Base-by-base conservation (phyloP, 2,113 vertebrate genomes). In the Xyrauchen texanus region DNA sequence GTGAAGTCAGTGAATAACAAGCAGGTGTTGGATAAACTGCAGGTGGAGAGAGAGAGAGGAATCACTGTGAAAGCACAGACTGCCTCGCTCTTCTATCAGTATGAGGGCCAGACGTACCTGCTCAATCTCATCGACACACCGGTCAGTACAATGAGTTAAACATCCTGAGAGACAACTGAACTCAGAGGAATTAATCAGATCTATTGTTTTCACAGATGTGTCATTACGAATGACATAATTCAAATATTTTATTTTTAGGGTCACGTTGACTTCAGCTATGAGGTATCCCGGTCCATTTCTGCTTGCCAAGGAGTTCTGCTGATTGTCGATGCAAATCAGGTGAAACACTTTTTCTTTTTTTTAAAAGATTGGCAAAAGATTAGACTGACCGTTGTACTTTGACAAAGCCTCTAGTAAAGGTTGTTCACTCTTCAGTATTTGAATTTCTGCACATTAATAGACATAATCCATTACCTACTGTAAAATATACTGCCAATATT, bases 21-120 rank as follows among this genome's bases (percentile, higher is more conserved):
- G 66, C 98, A 99, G 89, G 98, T 99, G 77, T 88, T 99, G 88
- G 97, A 99, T 92, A 99, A 97, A 81, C 91, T 99, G 12, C 98
- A 98, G 88, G 98, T 99, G 88, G 98, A 99, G 85, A 91, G 96
- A 12, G 98, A 99, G 90, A 91, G 98, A 86, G 98, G 98, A 61
- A 99, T 99, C 86, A 99, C 98, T 0, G 97, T 99, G 66, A 99
- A 99, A 89, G 98, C 98, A 45, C 98, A 99, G 62, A 98, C 98
- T n/a, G 98, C 97, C 0, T 96, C 97, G n/a, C 89, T 99, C 2
- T 94, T 99, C 76, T 96, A 98, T 84, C 91, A 0, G 78, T 88
- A 91, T 11, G 45, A 92, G 80, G 95, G 95, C 79, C 89, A 92
- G 79, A 92, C 92, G 8, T 96, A 97, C 79, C 94, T 99, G 77